phyloP scores from a whole-genome alignment of 2,113 vertebrate genomes.

The Heliornis fulica region DNA sequence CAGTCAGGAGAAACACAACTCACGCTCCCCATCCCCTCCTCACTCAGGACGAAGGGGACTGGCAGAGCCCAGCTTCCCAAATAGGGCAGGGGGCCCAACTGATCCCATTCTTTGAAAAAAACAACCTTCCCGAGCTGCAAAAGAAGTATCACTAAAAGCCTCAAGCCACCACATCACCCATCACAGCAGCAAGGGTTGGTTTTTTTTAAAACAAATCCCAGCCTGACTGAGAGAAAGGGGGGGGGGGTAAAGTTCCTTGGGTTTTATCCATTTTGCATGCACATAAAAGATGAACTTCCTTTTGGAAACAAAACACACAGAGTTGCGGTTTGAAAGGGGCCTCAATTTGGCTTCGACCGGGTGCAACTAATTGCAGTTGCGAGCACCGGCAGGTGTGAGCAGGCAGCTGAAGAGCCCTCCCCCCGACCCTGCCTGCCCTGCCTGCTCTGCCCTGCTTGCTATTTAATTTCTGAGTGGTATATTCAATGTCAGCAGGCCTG shows the following conservation, averaged over 20 bases:
- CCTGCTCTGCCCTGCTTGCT: background rate
- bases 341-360: conserved; percentile 45
- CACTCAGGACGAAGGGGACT: fast-evolving
- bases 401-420: conserved; percentile 29
- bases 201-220: background rate
- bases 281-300: conserved; percentile 55
- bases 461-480: fast-evolving
- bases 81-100: background rate
- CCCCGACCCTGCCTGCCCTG: background rate
- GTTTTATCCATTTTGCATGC: conserved; percentile 57
- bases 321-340: conserved; percentile 45
- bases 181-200: background rate
- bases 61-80: background rate
- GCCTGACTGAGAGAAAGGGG: background rate
- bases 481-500: fast-evolving
- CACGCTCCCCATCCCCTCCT: background rate
- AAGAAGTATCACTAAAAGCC: background rate
- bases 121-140: background rate
- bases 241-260: background rate
- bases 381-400: conserved; percentile 30
- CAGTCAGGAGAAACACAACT: fast-evolving
- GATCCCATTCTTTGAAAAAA: background rate
- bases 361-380: conserved; percentile 50
- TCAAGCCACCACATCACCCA: background rate
- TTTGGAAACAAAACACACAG: conserved; percentile 54